Evolutionary conservation across 2,113 vertebrate species (phyloP), one percentile per base, ranked within the genome.

Genomic region (Pachycephala philippinensis): DNA sequence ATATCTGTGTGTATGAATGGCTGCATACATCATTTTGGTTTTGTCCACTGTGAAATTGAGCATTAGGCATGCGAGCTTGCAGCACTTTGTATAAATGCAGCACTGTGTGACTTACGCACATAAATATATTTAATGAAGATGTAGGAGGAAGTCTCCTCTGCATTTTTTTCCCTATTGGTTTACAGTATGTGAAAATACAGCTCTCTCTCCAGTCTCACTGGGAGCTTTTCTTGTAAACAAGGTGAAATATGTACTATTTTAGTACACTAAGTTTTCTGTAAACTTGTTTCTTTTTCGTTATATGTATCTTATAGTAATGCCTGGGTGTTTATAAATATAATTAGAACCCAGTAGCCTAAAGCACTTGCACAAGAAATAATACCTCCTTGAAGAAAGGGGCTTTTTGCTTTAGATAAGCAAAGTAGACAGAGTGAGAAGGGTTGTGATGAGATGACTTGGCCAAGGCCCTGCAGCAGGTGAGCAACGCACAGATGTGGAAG

Each of bases 51-150:
- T 90, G 91, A 86, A 81, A 85, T 2, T 47, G 63, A 90, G 76
- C 56, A 54, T 84, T 87, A 90, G 72, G 64, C 74, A 64, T 84
- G 45, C 2, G 0, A 89, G 54, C 66, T 90, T 64, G 83, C 53
- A 82, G 52, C 20, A 30, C 22, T 89, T 50, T 7, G 35, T 47
- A 80, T 90, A 82, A 95, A 93, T 89, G 70, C 64, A 84, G 57
- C 64, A 59, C 59, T 95, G 45, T 91, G 60, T 82, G 66, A n/a
- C 57, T 94, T 95, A 60, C 15, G 42, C 28, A 53, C 30, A 40
- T 69, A 79, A 94, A 89, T 84, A 52, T 35, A 68, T 93, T 91
- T 91, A 93, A 87, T 93, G 71, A 96, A 95, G 56, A 78, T 69
- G 63, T 54, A 79, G 87, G 52, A 92, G 50, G 66, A 91, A 76